Evolutionary conservation across 2,113 vertebrate genomes (phyloP).

Genomic region (Gallinago jamesoni): DNA sequence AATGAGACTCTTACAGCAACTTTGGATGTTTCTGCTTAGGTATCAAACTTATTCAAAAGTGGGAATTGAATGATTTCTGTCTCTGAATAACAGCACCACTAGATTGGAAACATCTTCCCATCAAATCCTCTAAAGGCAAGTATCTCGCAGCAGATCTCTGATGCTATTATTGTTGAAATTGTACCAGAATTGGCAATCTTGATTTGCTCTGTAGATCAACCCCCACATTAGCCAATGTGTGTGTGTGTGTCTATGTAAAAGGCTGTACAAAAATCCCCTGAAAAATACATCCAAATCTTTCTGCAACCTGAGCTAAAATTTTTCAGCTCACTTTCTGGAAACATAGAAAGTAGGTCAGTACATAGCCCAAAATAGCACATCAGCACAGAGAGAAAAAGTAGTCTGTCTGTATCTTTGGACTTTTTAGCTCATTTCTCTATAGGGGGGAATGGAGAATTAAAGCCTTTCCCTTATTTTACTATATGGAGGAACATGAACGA

Average conservation of each 20-base stretch:
- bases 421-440: background rate
- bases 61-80: background rate
- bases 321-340: slow-evolving; percentile 5
- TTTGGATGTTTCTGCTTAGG: background rate
- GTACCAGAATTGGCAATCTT: background rate
- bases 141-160: background rate
- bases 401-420: background rate
- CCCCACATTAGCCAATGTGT: background rate
- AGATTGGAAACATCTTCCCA: background rate
- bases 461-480: background rate
- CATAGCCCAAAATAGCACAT: slow-evolving; percentile 29
- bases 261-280: background rate
- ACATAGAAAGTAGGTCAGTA: slow-evolving; percentile 46
- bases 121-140: background rate
- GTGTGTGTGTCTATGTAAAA: background rate
- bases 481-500: background rate
- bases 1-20: background rate
- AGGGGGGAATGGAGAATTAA: background rate
- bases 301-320: slow-evolving; percentile 8
- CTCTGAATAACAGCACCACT: background rate
- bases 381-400: background rate
- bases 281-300: slow-evolving; percentile 19
- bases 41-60: background rate
- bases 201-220: background rate
- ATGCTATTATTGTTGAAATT: background rate